phyloP scores from a whole-genome alignment of 2,797 vertebrate genomes.

The Enteromius thamalakanensis region DNA sequence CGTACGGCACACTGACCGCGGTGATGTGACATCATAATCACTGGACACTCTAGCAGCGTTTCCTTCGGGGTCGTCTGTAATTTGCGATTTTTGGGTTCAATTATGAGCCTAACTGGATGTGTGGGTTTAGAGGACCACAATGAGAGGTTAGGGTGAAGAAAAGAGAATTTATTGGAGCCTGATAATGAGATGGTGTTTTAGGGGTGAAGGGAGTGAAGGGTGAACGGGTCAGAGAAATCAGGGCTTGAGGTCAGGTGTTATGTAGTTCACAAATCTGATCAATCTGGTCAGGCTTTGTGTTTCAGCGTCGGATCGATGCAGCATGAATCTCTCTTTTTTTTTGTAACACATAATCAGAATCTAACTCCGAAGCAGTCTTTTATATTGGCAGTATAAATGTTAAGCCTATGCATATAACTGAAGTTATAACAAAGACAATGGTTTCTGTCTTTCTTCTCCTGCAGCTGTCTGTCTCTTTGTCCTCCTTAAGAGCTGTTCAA shows the following conservation, averaged over 20 bases:
- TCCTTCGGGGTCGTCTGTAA: not conserved
- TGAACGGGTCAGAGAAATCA: constrained; percentile 17
- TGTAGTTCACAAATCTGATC: not conserved
- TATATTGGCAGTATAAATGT: not conserved
- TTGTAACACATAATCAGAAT: not conserved
- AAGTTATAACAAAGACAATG: not conserved
- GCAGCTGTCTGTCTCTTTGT: constrained; percentile 57
- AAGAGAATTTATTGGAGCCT: constrained; percentile 9
- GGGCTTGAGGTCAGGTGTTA: constrained; percentile 11
- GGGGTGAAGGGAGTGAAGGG: constrained; percentile 14
- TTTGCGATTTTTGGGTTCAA: not conserved
- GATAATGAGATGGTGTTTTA: constrained; percentile 13
- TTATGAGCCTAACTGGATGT: not conserved
- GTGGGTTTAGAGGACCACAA: not conserved
- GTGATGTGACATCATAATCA: constrained; percentile 27
- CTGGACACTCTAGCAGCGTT: not conserved
- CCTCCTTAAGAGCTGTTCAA: constrained; percentile 42
- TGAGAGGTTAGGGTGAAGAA: constrained; percentile 2
- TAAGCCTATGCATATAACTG: not conserved
- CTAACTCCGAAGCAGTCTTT: not conserved
- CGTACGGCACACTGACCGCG: constrained; percentile 13
- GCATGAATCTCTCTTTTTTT: not conserved
- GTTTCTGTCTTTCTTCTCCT: constrained; percentile 4
- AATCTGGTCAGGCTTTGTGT: constrained; percentile 17
- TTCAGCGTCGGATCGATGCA: not conserved